Percentiles rank a stretch among this genome's conserved stretches.
These are phyloP conservation scores for Chondrosia reniformis DNA, from an alignment of 37 sponge, comb jelly and placozoan genomes.

Conservation along the genomic window DNA sequence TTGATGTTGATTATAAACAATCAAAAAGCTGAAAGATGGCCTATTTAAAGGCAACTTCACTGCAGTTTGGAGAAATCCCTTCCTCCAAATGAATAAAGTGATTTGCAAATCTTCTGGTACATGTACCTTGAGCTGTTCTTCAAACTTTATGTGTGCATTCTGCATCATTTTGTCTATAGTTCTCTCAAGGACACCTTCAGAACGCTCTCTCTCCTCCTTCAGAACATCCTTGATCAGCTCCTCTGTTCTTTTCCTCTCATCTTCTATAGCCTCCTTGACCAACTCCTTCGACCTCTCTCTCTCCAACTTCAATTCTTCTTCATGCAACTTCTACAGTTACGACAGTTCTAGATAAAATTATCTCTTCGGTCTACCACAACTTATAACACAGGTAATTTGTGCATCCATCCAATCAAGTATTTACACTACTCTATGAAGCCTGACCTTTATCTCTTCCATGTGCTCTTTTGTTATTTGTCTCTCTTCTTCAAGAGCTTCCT, in stretches of 20 bases:
- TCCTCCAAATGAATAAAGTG: no score
- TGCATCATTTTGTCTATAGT: slow-evolving; percentile 47
- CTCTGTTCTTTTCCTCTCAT: slow-evolving; percentile 9
- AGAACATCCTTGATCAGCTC: slow-evolving; percentile 5
- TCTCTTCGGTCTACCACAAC: neutral
- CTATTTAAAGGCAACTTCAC: no score
- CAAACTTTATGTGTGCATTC: slow-evolving; percentile 47
- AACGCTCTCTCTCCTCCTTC: slow-evolving; percentile 49
- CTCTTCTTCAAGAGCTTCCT: slow-evolving; percentile 41
- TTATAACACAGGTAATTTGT: neutral
- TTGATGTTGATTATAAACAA: no score
- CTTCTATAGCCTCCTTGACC: neutral
- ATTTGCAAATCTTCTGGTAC: no score
- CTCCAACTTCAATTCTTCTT: slow-evolving; percentile 45
- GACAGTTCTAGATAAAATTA: neutral
- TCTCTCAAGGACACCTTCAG: slow-evolving; percentile 56
- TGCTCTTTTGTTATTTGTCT: neutral
- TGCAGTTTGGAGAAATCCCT: no score
- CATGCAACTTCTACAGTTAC: slow-evolving; percentile 28
- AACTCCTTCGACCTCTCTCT: slow-evolving; percentile 8
- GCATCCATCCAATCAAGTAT: no score
- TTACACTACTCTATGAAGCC: neutral
- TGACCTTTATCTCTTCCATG: slow-evolving; percentile 20
- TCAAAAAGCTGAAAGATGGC: no score
- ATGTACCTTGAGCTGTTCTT: slow-evolving; percentile 57